phyloP scores from a whole-genome alignment of 2,888 invertebrate genomes.

The Leistus spinibarbis region DNA sequence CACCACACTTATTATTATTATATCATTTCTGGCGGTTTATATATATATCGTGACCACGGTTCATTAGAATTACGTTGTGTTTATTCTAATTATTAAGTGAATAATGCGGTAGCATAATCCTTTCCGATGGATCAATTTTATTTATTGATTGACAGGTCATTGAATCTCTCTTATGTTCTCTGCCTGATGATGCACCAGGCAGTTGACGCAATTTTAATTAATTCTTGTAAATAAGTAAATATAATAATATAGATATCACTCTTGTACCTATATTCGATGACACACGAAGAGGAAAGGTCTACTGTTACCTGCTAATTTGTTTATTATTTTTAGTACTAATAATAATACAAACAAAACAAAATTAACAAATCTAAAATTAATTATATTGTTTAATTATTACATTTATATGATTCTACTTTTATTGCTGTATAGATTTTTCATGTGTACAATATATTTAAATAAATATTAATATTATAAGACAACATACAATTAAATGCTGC shows the following conservation, averaged over 20 bases:
- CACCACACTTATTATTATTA: background rate
- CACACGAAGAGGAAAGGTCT: background rate
- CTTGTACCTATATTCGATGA: background rate
- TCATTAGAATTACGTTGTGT: background rate
- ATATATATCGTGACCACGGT: background rate
- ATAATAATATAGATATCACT: background rate
- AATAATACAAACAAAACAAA: background rate
- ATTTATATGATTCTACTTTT: background rate
- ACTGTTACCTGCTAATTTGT: background rate
- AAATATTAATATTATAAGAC: background rate
- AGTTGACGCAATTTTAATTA: background rate
- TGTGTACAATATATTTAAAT: background rate
- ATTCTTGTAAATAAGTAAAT: background rate
- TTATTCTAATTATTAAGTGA: background rate
- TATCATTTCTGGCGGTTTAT: background rate
- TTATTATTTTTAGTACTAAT: background rate
- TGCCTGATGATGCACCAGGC: background rate
- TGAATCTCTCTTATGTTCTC: background rate
- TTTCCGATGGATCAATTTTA: background rate
- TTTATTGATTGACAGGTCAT: background rate
- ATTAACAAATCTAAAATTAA: too few relatives aligned
- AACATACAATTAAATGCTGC: background rate
- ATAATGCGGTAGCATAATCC: background rate
- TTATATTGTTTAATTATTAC: background rate
- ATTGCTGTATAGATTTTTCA: background rate